A percentile compares a stretch with the other conserved stretches of the same genome.
Evolutionary conservation across 2,113 vertebrate species (phyloP).

Genomic region (Castor canadensis): DNA sequence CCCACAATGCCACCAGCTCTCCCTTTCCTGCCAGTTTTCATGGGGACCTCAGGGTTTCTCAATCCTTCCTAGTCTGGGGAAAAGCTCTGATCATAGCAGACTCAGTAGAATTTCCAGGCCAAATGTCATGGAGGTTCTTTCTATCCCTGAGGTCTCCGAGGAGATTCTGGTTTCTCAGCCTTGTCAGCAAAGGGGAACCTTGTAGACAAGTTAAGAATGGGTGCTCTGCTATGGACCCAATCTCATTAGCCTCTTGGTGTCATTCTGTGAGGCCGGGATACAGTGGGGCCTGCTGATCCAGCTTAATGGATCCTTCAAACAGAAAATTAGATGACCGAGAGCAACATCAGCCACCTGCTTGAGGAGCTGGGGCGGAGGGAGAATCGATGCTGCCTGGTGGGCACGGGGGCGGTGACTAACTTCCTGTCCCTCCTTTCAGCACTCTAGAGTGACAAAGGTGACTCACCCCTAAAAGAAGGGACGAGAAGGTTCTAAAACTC

Average conservation of each 20-base stretch:
- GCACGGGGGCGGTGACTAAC: rapidly evolving
- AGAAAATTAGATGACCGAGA: not conserved
- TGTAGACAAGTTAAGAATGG: rapidly evolving
- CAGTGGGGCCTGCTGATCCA: not conserved
- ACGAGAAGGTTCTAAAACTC: no score
- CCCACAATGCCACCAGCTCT: rapidly evolving
- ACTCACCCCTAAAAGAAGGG: not conserved
- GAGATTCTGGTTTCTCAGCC: not conserved
- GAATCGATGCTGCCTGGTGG: not conserved
- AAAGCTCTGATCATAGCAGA: rapidly evolving
- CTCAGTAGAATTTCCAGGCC: no score
- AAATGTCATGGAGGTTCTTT: rapidly evolving
- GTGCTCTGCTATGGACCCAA: rapidly evolving
- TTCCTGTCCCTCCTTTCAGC: not conserved
- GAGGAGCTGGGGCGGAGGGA: not conserved
- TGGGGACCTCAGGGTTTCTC: not conserved
- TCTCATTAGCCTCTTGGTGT: not conserved
- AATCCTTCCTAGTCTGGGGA: rapidly evolving
- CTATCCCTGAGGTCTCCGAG: rapidly evolving
- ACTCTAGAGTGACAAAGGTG: rapidly evolving
- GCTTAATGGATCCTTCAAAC: not conserved
- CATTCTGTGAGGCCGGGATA: not conserved
- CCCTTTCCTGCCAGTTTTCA: rapidly evolving
- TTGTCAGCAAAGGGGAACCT: not conserved
- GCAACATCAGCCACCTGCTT: rapidly evolving